Evolutionary conservation across 2,888 invertebrate species (phyloP).

Genomic region (Microplitis deprimator): DNA sequence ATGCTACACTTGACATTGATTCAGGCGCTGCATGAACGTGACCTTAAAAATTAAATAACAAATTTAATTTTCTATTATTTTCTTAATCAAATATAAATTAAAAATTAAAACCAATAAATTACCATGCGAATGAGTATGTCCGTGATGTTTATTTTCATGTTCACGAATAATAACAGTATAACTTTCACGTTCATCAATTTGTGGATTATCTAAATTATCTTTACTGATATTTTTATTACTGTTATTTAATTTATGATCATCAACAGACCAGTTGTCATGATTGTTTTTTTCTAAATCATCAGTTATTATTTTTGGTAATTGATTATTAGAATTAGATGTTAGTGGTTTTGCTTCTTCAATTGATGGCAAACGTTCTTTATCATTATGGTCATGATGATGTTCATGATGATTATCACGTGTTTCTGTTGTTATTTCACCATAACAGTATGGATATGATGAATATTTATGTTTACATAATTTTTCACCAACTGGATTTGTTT

Average conservation of each 20-base stretch:
- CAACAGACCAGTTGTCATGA: conserved; percentile 47
- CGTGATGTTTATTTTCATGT: conserved; percentile 84
- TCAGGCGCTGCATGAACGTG: conserved; percentile 90
- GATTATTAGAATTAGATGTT: conserved; percentile 65
- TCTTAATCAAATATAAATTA: neutral
- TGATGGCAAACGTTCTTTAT: conserved; percentile 61
- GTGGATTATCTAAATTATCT: conserved; percentile 61
- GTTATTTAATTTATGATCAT: conserved; percentile 55
- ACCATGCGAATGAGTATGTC: conserved; percentile 88
- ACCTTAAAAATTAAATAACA: conserved; percentile 63
- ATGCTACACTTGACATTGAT: conserved; percentile 89
- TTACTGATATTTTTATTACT: conserved; percentile 10
- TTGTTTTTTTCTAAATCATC: conserved; percentile 56
- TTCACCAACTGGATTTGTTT: conserved; percentile 73
- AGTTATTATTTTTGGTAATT: conserved; percentile 60
- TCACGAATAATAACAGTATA: conserved; percentile 85
- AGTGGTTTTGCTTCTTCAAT: conserved; percentile 68
- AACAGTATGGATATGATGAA: conserved; percentile 90
- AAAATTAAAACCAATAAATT: conserved; percentile 32
- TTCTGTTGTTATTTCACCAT: conserved; percentile 86
- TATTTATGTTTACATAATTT: conserved; percentile 90
- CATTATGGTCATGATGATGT: conserved; percentile 58
- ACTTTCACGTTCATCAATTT: conserved; percentile 76
- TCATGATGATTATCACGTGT: conserved; percentile 74
- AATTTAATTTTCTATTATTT: conserved; percentile 14